Evolutionary conservation across 2,797 vertebrate genomes (phyloP).

Genomic region (Eidolon dupreanum): DNA sequence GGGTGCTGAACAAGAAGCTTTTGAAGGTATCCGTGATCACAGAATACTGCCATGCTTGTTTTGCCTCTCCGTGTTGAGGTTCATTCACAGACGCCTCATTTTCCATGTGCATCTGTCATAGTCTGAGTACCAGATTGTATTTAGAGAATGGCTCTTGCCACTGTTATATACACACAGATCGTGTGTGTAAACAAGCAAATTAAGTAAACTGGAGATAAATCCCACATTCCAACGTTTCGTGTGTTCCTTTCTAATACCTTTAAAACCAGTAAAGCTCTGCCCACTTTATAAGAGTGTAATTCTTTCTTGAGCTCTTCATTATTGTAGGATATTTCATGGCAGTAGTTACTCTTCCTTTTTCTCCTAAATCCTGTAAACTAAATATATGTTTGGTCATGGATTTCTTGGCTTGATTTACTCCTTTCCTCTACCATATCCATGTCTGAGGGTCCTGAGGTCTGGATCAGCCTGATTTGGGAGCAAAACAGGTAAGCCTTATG

Average conservation of each 20-base stretch:
- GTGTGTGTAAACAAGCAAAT: conserved; percentile 61
- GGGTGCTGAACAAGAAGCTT: not conserved
- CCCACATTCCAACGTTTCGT: not conserved
- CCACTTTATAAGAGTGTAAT: not conserved
- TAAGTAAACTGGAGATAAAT: conserved; percentile 54
- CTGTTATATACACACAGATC: conserved; percentile 28
- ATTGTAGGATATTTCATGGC: not conserved
- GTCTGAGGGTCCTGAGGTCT: not conserved
- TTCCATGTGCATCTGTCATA: conserved; percentile 44
- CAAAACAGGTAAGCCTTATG: not conserved
- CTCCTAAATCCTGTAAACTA: not conserved
- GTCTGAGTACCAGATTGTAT: conserved; percentile 68
- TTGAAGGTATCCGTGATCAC: not conserved
- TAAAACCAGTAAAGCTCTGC: not conserved
- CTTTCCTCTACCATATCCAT: not conserved
- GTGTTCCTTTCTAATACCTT: conserved; percentile 48
- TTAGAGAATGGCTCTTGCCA: conserved; percentile 44
- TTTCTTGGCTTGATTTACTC: not conserved
- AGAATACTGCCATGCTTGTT: not conserved
- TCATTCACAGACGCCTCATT: not conserved
- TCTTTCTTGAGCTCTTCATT: not conserved
- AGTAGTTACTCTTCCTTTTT: not conserved
- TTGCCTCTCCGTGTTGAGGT: not conserved
- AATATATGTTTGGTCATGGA: not conserved
- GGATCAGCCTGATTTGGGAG: not conserved